These are phyloP conservation scores for Gorsachius magnificus DNA, from an alignment of 2,797 vertebrate genomes.

Conservation along the genomic window DNA sequence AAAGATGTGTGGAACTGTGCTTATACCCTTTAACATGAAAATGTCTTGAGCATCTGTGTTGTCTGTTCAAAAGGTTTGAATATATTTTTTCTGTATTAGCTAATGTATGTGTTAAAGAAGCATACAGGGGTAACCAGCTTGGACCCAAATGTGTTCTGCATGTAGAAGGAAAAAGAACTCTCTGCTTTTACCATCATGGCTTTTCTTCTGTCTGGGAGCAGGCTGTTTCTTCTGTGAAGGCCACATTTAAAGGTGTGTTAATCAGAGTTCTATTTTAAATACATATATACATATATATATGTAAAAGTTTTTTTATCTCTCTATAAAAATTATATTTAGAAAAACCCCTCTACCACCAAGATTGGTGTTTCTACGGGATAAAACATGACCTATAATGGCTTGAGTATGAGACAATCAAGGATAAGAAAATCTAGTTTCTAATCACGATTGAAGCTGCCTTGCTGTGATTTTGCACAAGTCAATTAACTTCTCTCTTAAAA, in stretches of 20 bases:
- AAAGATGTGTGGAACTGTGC: neutral
- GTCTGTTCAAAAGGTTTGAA: neutral
- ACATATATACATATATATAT: no score
- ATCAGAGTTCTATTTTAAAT: neutral
- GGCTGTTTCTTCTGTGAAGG: neutral
- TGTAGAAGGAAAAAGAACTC: neutral
- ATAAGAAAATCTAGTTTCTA: neutral
- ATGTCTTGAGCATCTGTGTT: fast-evolving
- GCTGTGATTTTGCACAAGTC: neutral
- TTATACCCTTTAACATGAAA: neutral
- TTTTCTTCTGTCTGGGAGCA: neutral
- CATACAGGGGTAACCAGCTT: neutral
- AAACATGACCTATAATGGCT: neutral
- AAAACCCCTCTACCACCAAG: neutral
- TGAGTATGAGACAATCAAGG: neutral
- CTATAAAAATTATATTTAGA: neutral
- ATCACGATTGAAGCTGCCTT: neutral
- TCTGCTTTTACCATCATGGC: neutral
- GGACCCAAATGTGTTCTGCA: neutral
- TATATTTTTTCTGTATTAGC: neutral
- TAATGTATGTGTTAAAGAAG: neutral
- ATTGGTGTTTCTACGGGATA: neutral
- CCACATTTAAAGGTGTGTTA: neutral
- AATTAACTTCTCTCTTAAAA: neutral
- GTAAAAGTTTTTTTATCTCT: no score